Evolutionary conservation across 2,888 invertebrate species (phyloP), one percentile per base, ranked within the genome.

Genomic region (Drosophila merina): DNA sequence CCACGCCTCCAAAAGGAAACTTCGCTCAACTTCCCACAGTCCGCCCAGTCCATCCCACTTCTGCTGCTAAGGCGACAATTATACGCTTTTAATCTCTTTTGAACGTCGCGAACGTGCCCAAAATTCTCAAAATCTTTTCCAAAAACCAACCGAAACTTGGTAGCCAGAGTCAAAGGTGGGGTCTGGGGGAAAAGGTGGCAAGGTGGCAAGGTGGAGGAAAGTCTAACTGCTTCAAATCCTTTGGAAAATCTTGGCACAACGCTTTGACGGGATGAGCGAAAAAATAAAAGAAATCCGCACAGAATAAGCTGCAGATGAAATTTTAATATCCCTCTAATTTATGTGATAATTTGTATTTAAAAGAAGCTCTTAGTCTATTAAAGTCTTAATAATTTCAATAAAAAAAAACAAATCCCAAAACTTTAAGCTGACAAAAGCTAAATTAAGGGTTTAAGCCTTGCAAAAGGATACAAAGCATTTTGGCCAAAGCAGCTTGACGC

Each of bases 61-160:
- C 14, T 67, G 68, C 74, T 74, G 80, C 77, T 79, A 85, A 87
- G 88, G 88, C 84, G 84, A 85, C 87, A 85, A 85, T 85, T 85
- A 85, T 88, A 88, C 88, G 84, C 84, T 85, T 85, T 85, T 85
- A 85, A 85, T 85, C 88, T 85, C 84, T 85, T 85, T 88, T 85
- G 84, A 85, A 85, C 87, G 88, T 88, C 87, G 79, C 76, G 82
- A 82, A 85, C 84, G 84, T 85, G 84, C 84, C 76, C 86, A 88
- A 88, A 85, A 85, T 85, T 88, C 76, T 76, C 71, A 84, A 86
- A 86, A 87, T 81, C 81, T 87, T 76, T 62, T 55, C 51, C 66
- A 50, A 64, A 64, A 72, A 64, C 45, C 38, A 33, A 31, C 38
- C 55, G 36, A 72, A 64, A 63, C 49, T 70, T 51, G 64, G 33